Percentiles rank a stretch among this genome's conserved stretches.
phyloP scores from a whole-genome alignment of 2,113 vertebrate species.

The Orientallactaga bullata region DNA sequence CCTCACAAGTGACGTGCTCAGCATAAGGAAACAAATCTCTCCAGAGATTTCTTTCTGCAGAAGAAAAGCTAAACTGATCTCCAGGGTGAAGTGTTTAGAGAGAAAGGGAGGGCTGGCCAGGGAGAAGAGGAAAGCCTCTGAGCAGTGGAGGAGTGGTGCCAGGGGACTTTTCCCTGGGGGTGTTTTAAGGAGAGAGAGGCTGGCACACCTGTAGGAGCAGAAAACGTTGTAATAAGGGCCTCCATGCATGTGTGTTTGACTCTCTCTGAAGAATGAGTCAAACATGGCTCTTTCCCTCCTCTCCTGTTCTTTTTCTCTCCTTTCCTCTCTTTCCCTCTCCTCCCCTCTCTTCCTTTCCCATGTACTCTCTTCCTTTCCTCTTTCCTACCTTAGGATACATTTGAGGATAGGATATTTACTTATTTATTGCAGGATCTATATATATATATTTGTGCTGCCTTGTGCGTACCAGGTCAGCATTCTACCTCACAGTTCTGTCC shows the following conservation, averaged over 20 bases:
- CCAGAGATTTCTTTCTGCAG: background rate
- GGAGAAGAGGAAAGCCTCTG: background rate
- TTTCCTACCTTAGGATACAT: background rate
- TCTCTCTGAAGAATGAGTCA: background rate
- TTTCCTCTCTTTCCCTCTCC: no score
- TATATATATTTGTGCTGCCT: background rate
- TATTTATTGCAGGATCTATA: background rate
- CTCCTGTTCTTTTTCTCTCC: background rate
- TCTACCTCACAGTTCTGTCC: no score
- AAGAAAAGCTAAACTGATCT: background rate
- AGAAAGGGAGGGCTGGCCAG: background rate
- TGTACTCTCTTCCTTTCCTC: background rate
- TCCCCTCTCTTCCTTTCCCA: rapidly evolving
- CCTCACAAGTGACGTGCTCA: background rate
- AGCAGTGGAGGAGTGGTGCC: background rate
- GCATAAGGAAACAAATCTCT: background rate
- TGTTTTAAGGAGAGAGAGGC: background rate
- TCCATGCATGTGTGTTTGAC: no score
- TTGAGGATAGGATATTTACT: background rate
- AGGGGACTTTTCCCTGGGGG: background rate
- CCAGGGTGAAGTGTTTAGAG: background rate
- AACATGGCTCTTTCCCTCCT: background rate
- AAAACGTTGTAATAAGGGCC: background rate
- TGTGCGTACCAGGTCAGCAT: background rate
- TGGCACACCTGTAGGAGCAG: background rate